Conservation (phyloP, 2,888 invertebrate genomes). For the Gymnosoma rotundatum region DNA sequence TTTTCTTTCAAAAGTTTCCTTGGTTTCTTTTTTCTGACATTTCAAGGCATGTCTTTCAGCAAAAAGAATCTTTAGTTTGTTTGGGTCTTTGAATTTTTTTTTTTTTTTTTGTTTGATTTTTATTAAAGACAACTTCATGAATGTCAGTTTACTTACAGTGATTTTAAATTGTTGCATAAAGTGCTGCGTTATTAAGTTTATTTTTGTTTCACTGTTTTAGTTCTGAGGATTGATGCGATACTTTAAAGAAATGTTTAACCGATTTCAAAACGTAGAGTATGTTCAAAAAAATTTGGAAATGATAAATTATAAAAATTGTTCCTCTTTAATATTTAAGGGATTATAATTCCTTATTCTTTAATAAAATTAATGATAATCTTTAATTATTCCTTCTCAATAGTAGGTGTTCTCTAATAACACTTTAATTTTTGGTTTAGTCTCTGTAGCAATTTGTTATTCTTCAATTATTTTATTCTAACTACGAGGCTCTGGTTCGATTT, state of each 20-base stretch:
- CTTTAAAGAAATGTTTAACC: not conserved
- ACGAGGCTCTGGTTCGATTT: no score
- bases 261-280: not conserved
- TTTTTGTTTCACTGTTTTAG: not conserved
- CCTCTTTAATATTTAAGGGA: no score
- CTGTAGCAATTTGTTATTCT: no score
- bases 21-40: not conserved
- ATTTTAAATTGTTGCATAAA: conserved; percentile 46
- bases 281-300: not conserved
- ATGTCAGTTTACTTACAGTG: conserved; percentile 43
- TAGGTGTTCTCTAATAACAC: no score
- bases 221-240: not conserved
- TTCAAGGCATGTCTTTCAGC: conserved; percentile 34
- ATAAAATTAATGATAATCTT: no score
- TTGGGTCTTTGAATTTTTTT: not conserved
- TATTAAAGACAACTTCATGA: conserved; percentile 26
- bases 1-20: not conserved
- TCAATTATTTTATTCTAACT: no score
- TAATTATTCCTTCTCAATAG: no score
- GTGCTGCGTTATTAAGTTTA: not conserved
- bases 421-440: no score
- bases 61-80: conserved; percentile 4
- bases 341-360: no score
- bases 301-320: no score
- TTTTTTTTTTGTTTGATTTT: no score